Percentiles rank a stretch among this genome's conserved stretches.
phyloP scores from a whole-genome alignment of 2,797 vertebrate genomes.

The Agapornis canus region DNA sequence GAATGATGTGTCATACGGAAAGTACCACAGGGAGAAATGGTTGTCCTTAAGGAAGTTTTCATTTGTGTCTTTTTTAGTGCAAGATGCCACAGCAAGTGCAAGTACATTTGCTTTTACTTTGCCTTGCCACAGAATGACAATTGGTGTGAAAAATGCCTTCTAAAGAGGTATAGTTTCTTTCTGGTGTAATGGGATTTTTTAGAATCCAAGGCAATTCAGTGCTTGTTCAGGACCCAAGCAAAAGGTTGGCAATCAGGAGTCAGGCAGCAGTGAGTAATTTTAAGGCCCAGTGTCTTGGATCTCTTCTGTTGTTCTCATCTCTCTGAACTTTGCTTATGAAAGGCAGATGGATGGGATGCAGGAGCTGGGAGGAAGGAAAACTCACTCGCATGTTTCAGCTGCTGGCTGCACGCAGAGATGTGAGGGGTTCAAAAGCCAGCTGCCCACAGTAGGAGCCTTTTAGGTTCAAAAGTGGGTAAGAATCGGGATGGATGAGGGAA shows the following conservation, averaged over 20 bases:
- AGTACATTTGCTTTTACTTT: neutral
- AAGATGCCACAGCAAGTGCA: neutral
- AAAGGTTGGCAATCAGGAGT: neutral
- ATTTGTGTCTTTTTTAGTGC: neutral
- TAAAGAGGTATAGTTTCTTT: neutral
- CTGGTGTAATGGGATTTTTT: neutral
- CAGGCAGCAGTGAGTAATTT: neutral
- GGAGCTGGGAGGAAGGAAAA: neutral
- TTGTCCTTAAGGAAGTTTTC: neutral
- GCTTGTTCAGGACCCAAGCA: neutral
- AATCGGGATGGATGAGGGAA: neutral
- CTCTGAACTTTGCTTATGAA: neutral
- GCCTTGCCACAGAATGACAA: neutral
- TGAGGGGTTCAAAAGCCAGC: neutral
- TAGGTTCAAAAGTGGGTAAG: neutral
- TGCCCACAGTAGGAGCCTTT: neutral
- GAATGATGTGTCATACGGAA: neutral
- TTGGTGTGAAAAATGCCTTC: neutral
- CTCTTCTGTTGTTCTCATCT: neutral
- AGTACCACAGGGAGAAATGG: neutral
- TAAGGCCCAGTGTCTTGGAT: neutral
- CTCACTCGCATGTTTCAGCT: neutral
- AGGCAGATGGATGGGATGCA: neutral
- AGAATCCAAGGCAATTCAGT: neutral
- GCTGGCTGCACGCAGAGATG: neutral